Base-by-base conservation (phyloP, 2,888 invertebrate species). In the Nasonia oneida region DNA sequence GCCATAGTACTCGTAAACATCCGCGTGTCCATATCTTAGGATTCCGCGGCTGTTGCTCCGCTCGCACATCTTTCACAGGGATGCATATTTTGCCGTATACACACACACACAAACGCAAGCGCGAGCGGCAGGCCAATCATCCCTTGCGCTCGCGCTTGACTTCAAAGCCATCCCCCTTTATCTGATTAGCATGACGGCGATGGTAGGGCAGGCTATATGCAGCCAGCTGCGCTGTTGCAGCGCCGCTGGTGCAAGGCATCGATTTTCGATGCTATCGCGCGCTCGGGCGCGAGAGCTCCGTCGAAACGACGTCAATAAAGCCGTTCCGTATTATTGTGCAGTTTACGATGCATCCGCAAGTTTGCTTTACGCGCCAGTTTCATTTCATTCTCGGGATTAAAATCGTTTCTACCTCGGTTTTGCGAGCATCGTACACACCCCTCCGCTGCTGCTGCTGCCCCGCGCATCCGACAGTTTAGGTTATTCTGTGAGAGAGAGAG, bases 301-400 rank as follows among this genome's bases (percentile, higher is more conserved):
- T 64, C 47, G 82, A 75, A 75, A 82, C 82, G 83, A 83, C 76
- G 83, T 71, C 83, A 77, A 76, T 83, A 83, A 77, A 77, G 83
- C 77, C 70, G 77, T 42, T 67, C 42, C 70, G 77, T 77, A 77
- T 77, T 83, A 77, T 70, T 77, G 39, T 77, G 77, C 71, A 83
- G 70, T 83, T 83, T 83, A 83, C 83, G 83, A 78, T 77, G 83
- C 83, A 71, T 77, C 70, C 77, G 77, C 83, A 70, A 83, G 76
- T 64, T 75, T 82, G 82, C 82, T 82, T 71, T 64, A 74, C 70
- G 71, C 77, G 76, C 71, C 70, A 37, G 70, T 70, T 73, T 74
- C 53, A 67, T 83, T 78, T 83, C 78, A 47, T 83, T 75, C 78
- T 33, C 37, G 64, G 64, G 73, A 83, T 83, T 83, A 83, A 83